Evolutionary conservation across 2,797 vertebrate genomes (phyloP), one percentile per base, ranked within the genome.

Genomic region (Sparidentex hasta): DNA sequence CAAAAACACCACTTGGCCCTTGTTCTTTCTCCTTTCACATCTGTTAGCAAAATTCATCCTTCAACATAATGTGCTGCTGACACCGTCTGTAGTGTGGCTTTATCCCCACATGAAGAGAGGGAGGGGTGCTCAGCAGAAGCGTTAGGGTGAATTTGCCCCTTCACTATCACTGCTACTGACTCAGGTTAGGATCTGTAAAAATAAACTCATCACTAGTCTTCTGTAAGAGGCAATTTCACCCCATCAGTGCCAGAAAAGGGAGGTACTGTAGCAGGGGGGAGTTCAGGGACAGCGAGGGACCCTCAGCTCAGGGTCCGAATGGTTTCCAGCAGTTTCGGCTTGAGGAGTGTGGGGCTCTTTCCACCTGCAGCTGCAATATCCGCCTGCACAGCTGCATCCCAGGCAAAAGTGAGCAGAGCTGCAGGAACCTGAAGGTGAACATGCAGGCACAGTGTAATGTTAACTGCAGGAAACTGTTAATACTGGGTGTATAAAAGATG

Each of bases 341-440:
- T 96, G 65, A 99, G 95, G 63, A 96, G 70, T 13, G 85, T 84
- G 0, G 69, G 61, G 62, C 82, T 92, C 4, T 86, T 95, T 0
- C 93, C 91, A 5, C 94, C 95, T 0, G 96, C 94, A 0, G 97
- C 98, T 54, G 87, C 92, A 1, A 99, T 94, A 47, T 99, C 98
- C 0, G 95, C 96, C 88, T 97, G 95, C 68, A 99, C 94, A 0
- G 95, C 96, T 0, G 95, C 65, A 0, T 99, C 97, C 97, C 97
- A 99, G 0, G 87, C 71, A 3, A 99, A 97, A 0, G 95, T 97
- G 88, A 99, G 91, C 66, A 98, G 95, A 11, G 97, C 97, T 0
- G 97, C 96, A 43, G 98, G 98, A 59, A 97, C 97, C 98, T 99
- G 47, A 0, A 0, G 7, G 5, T 48, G 67, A 27, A 61, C 17